phyloP scores from a whole-genome alignment of 2,888 invertebrate species.

The Exephanes ischioxanthus region DNA sequence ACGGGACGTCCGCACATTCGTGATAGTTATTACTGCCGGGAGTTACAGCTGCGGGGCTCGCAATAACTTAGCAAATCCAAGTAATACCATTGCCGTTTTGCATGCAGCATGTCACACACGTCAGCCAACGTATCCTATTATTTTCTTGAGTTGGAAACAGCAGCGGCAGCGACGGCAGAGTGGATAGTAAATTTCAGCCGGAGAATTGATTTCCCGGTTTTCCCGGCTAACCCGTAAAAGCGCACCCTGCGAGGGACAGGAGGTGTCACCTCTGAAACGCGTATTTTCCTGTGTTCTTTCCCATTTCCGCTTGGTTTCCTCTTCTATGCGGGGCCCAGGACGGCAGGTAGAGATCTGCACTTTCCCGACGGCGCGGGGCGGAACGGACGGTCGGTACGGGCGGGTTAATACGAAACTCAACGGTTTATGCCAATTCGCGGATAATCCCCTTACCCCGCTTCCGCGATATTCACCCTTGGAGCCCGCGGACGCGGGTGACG shows the following conservation, averaged over 20 bases:
- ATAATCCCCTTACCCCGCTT: slow-evolving; percentile 14
- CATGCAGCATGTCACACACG: slow-evolving; percentile 37
- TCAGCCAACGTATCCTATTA: slow-evolving; percentile 32
- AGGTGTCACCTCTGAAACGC: not conserved
- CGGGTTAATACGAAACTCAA: slow-evolving; percentile 14
- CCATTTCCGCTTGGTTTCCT: not conserved
- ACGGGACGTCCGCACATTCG: slow-evolving; percentile 32
- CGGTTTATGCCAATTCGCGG: slow-evolving; percentile 48
- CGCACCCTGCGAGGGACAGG: not conserved
- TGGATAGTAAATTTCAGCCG: not conserved
- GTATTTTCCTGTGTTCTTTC: not conserved
- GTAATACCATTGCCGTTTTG: slow-evolving; percentile 10
- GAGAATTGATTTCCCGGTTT: slow-evolving; percentile 20
- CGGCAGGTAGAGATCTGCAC: too few relatives aligned
- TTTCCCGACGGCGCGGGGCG: too few relatives aligned
- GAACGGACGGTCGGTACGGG: too few relatives aligned
- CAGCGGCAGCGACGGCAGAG: not conserved
- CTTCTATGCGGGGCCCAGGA: too few relatives aligned
- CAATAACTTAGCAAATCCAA: slow-evolving; percentile 31
- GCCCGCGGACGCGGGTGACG: not conserved
- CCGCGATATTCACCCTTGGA: not conserved
- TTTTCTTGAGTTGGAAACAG: not conserved
- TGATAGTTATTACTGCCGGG: slow-evolving; percentile 32
- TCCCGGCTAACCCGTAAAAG: slow-evolving; percentile 1
- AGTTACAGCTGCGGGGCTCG: too few relatives aligned